Evolutionary conservation across 2,797 vertebrate genomes (phyloP).

Genomic region (Anableps anableps): DNA sequence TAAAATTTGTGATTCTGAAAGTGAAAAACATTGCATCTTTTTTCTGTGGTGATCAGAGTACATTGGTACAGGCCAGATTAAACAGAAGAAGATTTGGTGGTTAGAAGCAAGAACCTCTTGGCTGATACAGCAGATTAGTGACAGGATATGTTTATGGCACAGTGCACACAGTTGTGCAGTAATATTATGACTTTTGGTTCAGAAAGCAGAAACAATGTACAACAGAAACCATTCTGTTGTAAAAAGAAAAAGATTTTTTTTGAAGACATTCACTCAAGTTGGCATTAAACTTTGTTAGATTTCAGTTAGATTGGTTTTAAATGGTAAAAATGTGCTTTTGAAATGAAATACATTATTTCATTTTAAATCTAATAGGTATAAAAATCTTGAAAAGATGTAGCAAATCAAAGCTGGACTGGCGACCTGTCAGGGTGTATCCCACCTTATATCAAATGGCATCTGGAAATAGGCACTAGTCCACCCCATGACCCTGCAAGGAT

Average conservation of each 20-base stretch:
- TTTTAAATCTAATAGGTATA: not conserved
- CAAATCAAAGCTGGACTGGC: not conserved
- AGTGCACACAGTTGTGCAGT: not conserved
- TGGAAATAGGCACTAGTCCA: not conserved
- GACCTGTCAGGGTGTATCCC: not conserved
- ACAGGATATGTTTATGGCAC: not conserved
- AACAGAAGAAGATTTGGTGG: not conserved
- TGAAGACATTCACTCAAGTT: not conserved
- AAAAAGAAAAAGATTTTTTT: not conserved
- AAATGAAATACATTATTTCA: not conserved
- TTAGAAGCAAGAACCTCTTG: not conserved
- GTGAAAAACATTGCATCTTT: not conserved
- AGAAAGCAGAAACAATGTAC: not conserved
- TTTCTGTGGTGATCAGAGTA: not conserved
- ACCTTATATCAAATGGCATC: not conserved
- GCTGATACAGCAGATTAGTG: not conserved
- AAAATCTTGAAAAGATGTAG: not conserved
- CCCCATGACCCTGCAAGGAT: not conserved
- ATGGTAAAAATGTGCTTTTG: not conserved
- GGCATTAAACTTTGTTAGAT: not conserved
- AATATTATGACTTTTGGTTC: not conserved
- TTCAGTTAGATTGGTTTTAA: not conserved
- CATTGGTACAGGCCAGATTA: not conserved
- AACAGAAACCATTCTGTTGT: not conserved
- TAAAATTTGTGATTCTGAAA: not conserved